Evolutionary conservation across 2,113 vertebrate species (phyloP), one percentile per base, ranked within the genome.

Genomic region (Sclerurus mexicanus): DNA sequence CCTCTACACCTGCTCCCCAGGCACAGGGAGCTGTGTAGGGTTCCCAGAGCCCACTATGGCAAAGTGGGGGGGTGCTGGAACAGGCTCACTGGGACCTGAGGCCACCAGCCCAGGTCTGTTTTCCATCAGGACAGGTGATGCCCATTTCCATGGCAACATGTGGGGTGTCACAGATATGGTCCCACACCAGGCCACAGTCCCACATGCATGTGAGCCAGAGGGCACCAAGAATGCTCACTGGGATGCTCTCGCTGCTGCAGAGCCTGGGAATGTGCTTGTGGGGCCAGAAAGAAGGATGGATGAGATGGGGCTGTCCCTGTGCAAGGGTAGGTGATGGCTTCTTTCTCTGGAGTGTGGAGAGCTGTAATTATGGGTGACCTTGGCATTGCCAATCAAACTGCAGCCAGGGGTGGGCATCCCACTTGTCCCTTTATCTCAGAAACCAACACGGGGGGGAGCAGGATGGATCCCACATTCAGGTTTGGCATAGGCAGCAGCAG

Each of bases 381-480:
- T 3, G 1, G 28, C 4, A 4, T 44, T 84, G 63, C 53, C 58
- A n/a, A 16, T 30, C 13, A 40, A 83, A 58, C 52, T 1, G 0
- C 25, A 77, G 64, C 17, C 9, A 27, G 37, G 22, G 42, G 4
- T 2, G 12, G 33, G 24, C 8, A 10, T 64, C n/a, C 30, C 40
- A 10, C 35, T 67, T 2, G 1, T 42, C 9, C 37, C 14, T 4
- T 52, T 44, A 18, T 17, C 25, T 82, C 1, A 0, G 63, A 49
- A 52, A 40, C 15, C 1, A 0, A 13, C n/a, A 19, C 1, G 0
- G 13, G 42, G 7, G 53, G 86, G 58, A 53, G 55, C 23, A 63
- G 84, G 31, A 39, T 2, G 7, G 33, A 13, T 64, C 9, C 23
- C 15, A 1, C 0, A 10, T 13, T 27, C 2, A 0, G 27, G 55